A percentile compares a stretch with the other conserved stretches of the same genome.
Evolutionary conservation across 2,113 vertebrate genomes (phyloP).

Genomic region (Sphaerodactylus townsendi): DNA sequence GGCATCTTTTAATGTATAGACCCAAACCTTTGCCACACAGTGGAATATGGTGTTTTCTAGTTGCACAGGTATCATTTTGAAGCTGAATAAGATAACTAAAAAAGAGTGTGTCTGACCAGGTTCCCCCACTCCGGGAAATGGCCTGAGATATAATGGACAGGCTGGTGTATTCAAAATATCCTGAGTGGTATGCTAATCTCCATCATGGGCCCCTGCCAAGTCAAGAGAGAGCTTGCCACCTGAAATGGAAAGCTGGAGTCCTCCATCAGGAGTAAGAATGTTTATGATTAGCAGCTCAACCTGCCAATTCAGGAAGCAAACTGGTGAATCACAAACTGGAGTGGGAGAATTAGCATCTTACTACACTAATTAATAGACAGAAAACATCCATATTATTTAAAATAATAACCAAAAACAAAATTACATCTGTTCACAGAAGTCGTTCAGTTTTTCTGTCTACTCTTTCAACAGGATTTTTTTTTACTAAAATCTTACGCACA

Average conservation of each 20-base stretch:
- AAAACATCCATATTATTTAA: neutral
- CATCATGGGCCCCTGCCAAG: neutral
- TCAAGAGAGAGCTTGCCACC: neutral
- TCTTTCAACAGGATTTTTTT: neutral
- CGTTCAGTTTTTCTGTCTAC: neutral
- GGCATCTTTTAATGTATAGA: neutral
- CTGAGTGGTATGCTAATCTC: neutral
- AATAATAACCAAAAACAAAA: neutral
- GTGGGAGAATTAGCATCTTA: neutral
- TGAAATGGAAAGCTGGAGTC: neutral
- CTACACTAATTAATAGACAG: neutral
- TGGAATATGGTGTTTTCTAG: neutral
- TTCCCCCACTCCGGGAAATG: neutral
- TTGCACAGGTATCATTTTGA: neutral
- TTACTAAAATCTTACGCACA: neutral
- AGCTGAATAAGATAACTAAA: neutral
- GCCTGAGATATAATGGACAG: neutral
- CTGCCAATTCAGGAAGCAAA: neutral
- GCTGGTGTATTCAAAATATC: neutral
- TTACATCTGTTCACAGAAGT: neutral
- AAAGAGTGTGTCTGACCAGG: neutral
- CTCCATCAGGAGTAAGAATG: neutral
- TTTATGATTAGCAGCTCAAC: neutral
- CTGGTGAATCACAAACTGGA: neutral
- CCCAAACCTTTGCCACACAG: neutral